A percentile compares a stretch with the other conserved stretches of the same genome.
Evolutionary conservation across 2,797 vertebrate genomes (phyloP).

Genomic region (Microtus californicus): DNA sequence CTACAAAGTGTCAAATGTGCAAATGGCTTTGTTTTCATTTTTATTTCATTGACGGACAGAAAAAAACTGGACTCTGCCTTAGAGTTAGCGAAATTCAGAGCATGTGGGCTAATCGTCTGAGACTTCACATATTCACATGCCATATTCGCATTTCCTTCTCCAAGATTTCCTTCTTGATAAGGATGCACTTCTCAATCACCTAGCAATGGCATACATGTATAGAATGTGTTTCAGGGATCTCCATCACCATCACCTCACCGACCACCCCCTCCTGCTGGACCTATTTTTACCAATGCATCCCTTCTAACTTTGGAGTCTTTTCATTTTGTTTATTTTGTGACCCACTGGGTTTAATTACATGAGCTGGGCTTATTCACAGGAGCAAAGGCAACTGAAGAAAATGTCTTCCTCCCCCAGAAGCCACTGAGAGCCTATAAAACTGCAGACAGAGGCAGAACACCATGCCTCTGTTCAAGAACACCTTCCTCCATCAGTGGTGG

Average conservation of each 20-base stretch:
- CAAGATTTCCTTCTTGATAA: not conserved
- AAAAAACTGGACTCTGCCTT: constrained; percentile 3
- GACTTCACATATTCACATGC: not conserved
- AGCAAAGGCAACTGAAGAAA: not conserved
- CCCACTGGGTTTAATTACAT: not conserved
- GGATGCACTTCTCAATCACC: no score
- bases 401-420: not conserved
- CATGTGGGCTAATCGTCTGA: not conserved
- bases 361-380: not conserved
- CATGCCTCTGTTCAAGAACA: not conserved
- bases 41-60: not conserved
- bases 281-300: not conserved
- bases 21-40: not conserved
- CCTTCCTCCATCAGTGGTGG: no score
- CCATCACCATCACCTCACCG: not conserved
- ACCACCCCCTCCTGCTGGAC: not conserved
- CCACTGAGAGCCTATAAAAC: not conserved
- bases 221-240: not conserved
- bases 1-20: not conserved
- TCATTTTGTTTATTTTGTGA: not conserved
- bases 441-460: no score
- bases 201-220: not conserved
- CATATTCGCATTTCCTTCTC: not conserved
- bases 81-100: not conserved
- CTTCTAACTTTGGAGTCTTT: not conserved